Evolutionary conservation across 1,140 invertebrate species (phyloP).

Genomic region (Hydropsyche tenuis): DNA sequence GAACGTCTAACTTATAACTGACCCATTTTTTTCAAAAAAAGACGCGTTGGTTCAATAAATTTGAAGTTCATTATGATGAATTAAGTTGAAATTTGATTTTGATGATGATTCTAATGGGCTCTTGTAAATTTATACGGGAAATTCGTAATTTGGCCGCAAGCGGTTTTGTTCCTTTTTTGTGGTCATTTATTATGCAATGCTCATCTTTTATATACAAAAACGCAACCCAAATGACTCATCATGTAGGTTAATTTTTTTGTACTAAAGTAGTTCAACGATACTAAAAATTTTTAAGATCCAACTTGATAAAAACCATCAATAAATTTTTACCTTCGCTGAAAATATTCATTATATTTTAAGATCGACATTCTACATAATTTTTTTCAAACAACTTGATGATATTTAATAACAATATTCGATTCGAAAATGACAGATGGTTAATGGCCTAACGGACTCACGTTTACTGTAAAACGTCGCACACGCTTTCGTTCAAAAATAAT

Average conservation of each 20-base stretch:
- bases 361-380: too few species aligned
- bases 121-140: too few species aligned
- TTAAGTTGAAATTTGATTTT: too few species aligned
- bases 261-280: neutral
- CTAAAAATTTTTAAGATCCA: neutral
- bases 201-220: neutral
- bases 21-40: too few species aligned
- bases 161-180: neutral
- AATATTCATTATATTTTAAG: too few species aligned
- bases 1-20: too few species aligned
- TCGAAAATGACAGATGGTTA: neutral
- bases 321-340: neutral
- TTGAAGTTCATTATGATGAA: too few species aligned
- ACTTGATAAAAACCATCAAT: neutral
- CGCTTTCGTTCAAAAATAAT: neutral
- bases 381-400: too few species aligned
- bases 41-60: too few species aligned
- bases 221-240: slow-evolving; percentile 16
- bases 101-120: too few species aligned
- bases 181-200: slow-evolving; percentile 17
- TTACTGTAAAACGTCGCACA: neutral
- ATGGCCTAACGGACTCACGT: neutral
- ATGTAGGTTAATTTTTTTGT: slow-evolving; percentile 10
- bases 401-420: too few species aligned
- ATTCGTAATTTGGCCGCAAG: too few species aligned